Evolutionary conservation across 2,113 vertebrate genomes (phyloP), one percentile per base, ranked within the genome.

Genomic region (Desmodus rotundus): DNA sequence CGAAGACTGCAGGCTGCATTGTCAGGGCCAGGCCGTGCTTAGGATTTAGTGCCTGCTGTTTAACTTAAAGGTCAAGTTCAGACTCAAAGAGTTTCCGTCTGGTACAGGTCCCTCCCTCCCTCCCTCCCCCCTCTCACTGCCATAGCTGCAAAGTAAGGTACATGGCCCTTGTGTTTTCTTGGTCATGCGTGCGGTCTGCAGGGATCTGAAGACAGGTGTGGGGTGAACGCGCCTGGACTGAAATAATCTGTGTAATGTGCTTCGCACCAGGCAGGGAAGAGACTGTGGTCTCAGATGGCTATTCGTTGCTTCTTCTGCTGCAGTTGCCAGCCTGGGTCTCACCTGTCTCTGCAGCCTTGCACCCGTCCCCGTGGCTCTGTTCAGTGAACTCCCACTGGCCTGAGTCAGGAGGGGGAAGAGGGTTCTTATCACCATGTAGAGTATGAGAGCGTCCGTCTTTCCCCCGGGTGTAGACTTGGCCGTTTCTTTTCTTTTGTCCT

Each of bases 301-400:
- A n/a, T 20, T 19, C n/a, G 17, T 9, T 17, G 19, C 28, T 54
- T 1, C 6, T 33, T 36, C 36, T 19, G 13, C 7, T 22, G 65
- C 11, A 10, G 6, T 14, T 14, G 9, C 11, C 1, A 19, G 11
- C 52, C 65, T 2, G 47, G 28, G 65, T 26, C 76, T 20, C 61
- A 1, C 54, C 31, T 19, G 4, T 5, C 58, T 6, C 4, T 4
- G 36, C 1, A 1, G 19, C 9, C 33, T 33, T 1, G 7, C 5
- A 1, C 22, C 14, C 16, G 0, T 24, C 15, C 26, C 28, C 0
- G 0, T 1, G 43, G 50, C 38, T 52, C 10, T 43, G 45, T 11
- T 11, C n/a, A 2, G 4, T 1, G 28, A 7, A 0, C 17, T 3
- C 0, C 1, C 26, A 1, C 0, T 0, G 1, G 16, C 12, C 13